These are phyloP conservation scores for Gasterosteus aculeatus DNA, from an alignment of 2,113 vertebrate species.

Conservation along the genomic window DNA sequence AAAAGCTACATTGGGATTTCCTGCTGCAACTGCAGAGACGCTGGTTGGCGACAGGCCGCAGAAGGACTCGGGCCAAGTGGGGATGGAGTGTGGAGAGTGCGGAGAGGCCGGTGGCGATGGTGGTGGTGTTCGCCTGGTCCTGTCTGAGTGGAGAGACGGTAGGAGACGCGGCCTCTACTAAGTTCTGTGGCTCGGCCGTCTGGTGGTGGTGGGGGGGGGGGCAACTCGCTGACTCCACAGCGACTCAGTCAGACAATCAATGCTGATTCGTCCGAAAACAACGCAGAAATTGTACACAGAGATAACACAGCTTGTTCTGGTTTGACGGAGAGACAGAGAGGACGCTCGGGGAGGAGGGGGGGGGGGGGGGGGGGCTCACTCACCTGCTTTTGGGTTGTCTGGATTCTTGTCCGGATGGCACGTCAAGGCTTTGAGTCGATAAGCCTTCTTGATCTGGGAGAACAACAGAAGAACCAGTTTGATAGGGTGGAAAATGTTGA, in stretches of 20 bases:
- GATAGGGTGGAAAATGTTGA: conserved; percentile 25
- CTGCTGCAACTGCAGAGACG: conserved; percentile 67
- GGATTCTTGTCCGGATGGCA: conserved; percentile 99
- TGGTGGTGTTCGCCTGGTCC: conserved; percentile 35
- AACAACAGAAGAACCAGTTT: conserved; percentile 34
- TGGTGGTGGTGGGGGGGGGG: no score
- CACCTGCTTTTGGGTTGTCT: conserved; percentile 94
- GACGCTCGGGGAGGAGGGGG: not conserved
- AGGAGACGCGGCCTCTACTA: not conserved
- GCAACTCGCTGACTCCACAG: no score
- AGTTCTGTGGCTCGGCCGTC: no score
- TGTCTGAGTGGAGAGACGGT: conserved; percentile 6
- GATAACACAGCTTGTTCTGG: conserved; percentile 7
- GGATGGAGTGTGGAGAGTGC: conserved; percentile 27
- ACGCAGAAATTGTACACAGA: not conserved
- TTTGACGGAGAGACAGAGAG: not conserved
- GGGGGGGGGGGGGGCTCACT: conserved; percentile 27
- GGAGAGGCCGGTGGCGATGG: conserved; percentile 11
- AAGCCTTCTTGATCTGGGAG: conserved; percentile 93
- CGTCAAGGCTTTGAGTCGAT: conserved; percentile 91
- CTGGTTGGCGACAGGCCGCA: conserved; percentile 46
- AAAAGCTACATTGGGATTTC: conserved; percentile 64
- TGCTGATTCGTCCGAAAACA: conserved; percentile 18
- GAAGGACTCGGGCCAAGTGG: conserved; percentile 23
- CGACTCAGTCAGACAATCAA: conserved; percentile 10